phyloP scores from a whole-genome alignment of 2,888 invertebrate genomes.

The Campoletis raptor region DNA sequence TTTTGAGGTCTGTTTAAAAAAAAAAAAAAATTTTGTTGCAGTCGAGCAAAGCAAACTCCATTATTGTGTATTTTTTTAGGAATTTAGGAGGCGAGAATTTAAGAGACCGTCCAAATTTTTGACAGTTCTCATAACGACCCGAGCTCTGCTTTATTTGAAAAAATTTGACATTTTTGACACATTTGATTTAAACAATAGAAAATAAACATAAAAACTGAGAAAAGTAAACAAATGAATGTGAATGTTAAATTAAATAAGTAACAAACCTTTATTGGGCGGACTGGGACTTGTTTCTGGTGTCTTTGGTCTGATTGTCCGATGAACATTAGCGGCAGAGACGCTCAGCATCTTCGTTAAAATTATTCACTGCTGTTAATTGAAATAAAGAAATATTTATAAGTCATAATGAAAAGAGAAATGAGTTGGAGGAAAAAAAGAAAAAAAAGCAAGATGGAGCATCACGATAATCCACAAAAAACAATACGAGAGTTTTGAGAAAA shows the following conservation, averaged over 20 bases:
- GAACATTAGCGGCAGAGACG: slow-evolving; percentile 65
- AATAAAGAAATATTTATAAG: neutral
- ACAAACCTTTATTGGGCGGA: slow-evolving; percentile 52
- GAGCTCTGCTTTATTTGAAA: too few relatives aligned
- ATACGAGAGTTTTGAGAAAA: neutral
- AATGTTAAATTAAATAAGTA: neutral
- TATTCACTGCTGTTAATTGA: slow-evolving; percentile 2
- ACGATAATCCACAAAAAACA: neutral
- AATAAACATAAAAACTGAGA: neutral
- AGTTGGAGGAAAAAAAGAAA: neutral
- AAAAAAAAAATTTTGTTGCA: neutral
- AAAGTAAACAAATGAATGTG: neutral
- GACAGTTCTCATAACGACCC: neutral
- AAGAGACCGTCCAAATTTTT: neutral
- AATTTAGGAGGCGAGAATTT: neutral
- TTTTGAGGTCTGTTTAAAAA: too few relatives aligned
- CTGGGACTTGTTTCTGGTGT: slow-evolving; percentile 63
- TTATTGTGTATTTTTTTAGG: neutral
- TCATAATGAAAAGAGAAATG: neutral
- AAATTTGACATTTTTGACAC: too few relatives aligned
- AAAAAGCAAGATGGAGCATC: slow-evolving; percentile 12
- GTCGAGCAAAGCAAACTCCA: neutral
- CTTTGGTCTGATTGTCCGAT: slow-evolving; percentile 65
- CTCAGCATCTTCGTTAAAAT: slow-evolving; percentile 62
- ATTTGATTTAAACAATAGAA: too few relatives aligned